These are phyloP conservation scores for Microplitis mediator DNA, from an alignment of 1,140 invertebrate species.

Conservation along the genomic window DNA sequence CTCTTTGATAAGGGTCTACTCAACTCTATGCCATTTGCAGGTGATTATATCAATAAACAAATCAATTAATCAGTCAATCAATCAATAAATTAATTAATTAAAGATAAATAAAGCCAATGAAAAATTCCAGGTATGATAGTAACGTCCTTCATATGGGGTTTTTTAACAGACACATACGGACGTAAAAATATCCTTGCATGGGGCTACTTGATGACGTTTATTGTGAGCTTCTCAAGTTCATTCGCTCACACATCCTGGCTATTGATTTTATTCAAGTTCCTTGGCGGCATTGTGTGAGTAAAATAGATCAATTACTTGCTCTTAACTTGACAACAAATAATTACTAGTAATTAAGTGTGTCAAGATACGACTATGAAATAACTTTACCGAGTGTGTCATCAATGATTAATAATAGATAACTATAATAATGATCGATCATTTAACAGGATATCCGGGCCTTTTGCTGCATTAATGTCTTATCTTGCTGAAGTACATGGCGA, in stretches of 20 bases:
- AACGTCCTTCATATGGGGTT: constrained; percentile 71
- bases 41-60: constrained; percentile 39
- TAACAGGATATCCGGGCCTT: constrained; percentile 74
- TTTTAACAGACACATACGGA: constrained; percentile 72
- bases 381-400: too few relatives aligned
- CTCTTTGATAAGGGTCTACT: constrained; percentile 52
- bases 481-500: constrained; percentile 74
- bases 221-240: constrained; percentile 61
- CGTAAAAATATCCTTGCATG: constrained; percentile 63
- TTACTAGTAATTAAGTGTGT: neutral
- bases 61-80: constrained; percentile 4
- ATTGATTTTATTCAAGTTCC: constrained; percentile 64
- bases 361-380: too few relatives aligned
- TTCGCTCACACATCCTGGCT: constrained; percentile 63
- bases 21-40: constrained; percentile 58
- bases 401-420: neutral
- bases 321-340: neutral
- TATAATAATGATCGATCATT: neutral
- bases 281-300: constrained; percentile 67
- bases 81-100: constrained; percentile 10
- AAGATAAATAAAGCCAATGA: neutral
- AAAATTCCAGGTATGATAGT: constrained; percentile 62
- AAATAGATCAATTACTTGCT: constrained; percentile 24
- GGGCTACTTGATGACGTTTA: constrained; percentile 63
- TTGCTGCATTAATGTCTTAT: constrained; percentile 74